Conservation (phyloP, 2,797 vertebrate genomes). For the Cossypha heuglini region DNA sequence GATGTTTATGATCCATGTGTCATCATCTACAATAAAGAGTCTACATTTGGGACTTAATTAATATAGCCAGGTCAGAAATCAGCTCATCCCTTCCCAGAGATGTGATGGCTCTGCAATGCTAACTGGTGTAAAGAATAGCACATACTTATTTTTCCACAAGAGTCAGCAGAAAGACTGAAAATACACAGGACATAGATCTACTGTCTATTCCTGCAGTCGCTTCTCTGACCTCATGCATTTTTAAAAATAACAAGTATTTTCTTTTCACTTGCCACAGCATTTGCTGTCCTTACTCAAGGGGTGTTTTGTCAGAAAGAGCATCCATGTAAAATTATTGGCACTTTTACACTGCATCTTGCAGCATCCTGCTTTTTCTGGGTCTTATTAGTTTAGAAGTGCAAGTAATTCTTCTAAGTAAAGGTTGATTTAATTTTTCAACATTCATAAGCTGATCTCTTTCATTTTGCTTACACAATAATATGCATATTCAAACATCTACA, state of each 20-base stretch:
- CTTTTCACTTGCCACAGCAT: not conserved
- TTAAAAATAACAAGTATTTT: not conserved
- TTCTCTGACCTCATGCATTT: conserved; percentile 3
- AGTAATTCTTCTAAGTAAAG: not conserved
- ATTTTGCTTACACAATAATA: not conserved
- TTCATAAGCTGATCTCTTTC: not conserved
- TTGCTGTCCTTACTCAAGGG: not conserved
- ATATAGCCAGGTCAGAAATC: conserved; percentile 66
- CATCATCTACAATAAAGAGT: conserved; percentile 61
- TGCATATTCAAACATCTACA: not conserved
- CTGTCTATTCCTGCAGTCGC: not conserved
- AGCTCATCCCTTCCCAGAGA: conserved; percentile 26
- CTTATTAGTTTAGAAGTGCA: not conserved
- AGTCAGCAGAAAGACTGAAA: conserved; percentile 42
- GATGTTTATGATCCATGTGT: conserved; percentile 38
- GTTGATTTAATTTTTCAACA: not conserved
- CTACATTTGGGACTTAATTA: conserved; percentile 67
- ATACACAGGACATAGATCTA: not conserved
- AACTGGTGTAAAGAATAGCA: conserved; percentile 23
- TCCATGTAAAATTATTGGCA: conserved; percentile 2
- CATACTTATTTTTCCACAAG: not conserved
- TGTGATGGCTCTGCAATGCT: conserved; percentile 43
- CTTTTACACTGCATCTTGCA: not conserved
- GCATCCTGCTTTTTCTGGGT: not conserved
- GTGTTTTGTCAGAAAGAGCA: not conserved